Percentiles rank a stretch among this genome's conserved stretches.
phyloP scores from a whole-genome alignment of 2,797 vertebrate species.

The Mallotus villosus region DNA sequence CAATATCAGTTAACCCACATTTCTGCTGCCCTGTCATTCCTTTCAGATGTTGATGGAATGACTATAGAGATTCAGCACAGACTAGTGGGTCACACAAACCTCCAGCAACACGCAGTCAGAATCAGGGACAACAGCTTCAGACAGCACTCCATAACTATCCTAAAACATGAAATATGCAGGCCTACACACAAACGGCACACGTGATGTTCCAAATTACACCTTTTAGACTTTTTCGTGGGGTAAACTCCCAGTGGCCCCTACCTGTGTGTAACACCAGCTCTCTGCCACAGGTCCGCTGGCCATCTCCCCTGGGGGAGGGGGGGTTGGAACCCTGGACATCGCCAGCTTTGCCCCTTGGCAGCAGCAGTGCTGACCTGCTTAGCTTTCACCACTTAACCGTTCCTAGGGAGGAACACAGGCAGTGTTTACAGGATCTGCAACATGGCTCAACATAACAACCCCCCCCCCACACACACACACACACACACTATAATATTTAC shows the following conservation, averaged over 20 bases:
- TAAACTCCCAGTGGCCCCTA: too few relatives aligned
- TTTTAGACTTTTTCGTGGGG: too few relatives aligned
- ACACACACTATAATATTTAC: background rate
- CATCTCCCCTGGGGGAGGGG: constrained; percentile 94
- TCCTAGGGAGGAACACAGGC: constrained; percentile 21
- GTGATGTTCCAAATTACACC: too few relatives aligned
- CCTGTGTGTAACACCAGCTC: constrained; percentile 95
- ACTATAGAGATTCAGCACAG: too few relatives aligned
- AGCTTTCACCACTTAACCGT: constrained; percentile 64
- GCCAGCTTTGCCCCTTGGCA: constrained; percentile 63
- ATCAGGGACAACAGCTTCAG: too few relatives aligned
- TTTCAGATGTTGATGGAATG: too few relatives aligned
- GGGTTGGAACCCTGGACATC: constrained; percentile 94
- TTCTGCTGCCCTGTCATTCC: background rate
- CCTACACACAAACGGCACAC: too few relatives aligned
- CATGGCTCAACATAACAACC: constrained; percentile 7
- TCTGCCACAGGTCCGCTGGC: constrained; percentile 95
- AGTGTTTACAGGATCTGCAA: constrained; percentile 20
- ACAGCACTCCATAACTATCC: too few relatives aligned
- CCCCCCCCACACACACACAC: background rate
- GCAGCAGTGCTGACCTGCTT: constrained; percentile 62
- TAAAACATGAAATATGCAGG: too few relatives aligned
- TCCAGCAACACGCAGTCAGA: too few relatives aligned
- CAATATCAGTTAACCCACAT: background rate
- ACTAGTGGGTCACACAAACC: too few relatives aligned